Percentiles rank a stretch among this genome's conserved stretches.
These are phyloP conservation scores for Lutjanus argentimaculatus DNA, from an alignment of 2,797 vertebrate species.

Conservation along the genomic window DNA sequence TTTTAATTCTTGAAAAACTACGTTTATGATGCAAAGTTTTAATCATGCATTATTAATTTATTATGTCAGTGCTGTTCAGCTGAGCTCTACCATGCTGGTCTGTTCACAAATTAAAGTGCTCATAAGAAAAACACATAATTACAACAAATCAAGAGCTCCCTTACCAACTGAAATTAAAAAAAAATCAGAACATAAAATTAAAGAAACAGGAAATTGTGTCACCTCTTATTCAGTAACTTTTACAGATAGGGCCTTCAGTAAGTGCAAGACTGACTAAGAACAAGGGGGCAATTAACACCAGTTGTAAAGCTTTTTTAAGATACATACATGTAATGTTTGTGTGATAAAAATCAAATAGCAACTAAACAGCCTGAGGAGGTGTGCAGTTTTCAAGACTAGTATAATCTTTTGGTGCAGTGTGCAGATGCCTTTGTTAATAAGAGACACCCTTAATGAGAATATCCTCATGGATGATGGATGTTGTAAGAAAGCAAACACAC, in stretches of 20 bases:
- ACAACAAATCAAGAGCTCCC: conserved; percentile 19
- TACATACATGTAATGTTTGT: not conserved
- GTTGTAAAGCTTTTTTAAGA: not conserved
- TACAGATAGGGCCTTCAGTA: not conserved
- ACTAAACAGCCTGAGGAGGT: not conserved
- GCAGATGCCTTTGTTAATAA: conserved; percentile 45
- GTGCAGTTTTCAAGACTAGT: conserved; percentile 1
- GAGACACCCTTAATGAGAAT: conserved; percentile 63
- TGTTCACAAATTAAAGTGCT: conserved; percentile 41
- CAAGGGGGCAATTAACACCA: not conserved
- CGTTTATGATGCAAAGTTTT: conserved; percentile 13
- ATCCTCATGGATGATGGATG: conserved; percentile 69
- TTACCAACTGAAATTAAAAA: not conserved
- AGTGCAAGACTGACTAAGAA: not conserved
- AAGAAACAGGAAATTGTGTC: not conserved
- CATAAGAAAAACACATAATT: conserved; percentile 25
- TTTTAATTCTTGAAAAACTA: conserved; percentile 33
- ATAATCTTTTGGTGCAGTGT: conserved; percentile 1
- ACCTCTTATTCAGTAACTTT: not conserved
- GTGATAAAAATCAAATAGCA: not conserved
- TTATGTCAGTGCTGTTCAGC: conserved; percentile 9
- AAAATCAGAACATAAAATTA: conserved; percentile 2
- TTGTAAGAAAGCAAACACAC: conserved; percentile 55
- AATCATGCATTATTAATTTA: conserved; percentile 44
- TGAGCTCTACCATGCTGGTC: conserved; percentile 40